phyloP scores from a whole-genome alignment of 1,140 invertebrate genomes.

The Elymnias hypermnestra region DNA sequence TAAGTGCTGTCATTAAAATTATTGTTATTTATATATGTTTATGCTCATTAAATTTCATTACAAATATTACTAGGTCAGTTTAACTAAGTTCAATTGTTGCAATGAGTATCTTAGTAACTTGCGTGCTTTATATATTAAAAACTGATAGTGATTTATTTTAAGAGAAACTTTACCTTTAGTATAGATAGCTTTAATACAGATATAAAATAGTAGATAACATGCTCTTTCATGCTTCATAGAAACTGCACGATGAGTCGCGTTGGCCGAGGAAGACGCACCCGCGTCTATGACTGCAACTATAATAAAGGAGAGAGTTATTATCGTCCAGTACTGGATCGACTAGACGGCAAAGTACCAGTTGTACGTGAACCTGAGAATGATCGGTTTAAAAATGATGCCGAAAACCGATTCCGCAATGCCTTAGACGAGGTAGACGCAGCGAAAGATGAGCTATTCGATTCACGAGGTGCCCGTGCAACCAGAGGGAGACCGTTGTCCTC shows the following conservation, averaged over 20 bases:
- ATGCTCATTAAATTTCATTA: no score
- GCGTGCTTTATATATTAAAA: no score
- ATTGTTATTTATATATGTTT: no score
- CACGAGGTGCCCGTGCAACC: constrained; percentile 61
- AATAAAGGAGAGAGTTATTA: constrained; percentile 88
- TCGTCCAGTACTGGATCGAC: constrained; percentile 82
- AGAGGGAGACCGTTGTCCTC: constrained; percentile 62
- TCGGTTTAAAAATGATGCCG: constrained; percentile 50
- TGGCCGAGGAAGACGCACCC: constrained; percentile 81
- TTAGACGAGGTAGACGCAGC: constrained; percentile 67
- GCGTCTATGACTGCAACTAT: constrained; percentile 88
- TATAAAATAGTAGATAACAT: not conserved
- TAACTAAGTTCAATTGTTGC: no score
- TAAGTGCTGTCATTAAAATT: no score
- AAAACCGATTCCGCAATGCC: constrained; percentile 71
- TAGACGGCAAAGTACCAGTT: constrained; percentile 83
- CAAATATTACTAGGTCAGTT: no score
- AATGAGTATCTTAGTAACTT: no score
- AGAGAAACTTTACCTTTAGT: no score
- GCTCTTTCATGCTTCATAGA: not conserved
- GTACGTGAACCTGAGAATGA: constrained; percentile 59
- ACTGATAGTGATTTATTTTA: no score
- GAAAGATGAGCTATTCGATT: constrained; percentile 63
- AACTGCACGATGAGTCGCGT: constrained; percentile 47
- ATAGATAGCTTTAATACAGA: no score